phyloP scores from a whole-genome alignment of 64 coral and sea anemone genomes.

The Actinia equina region DNA sequence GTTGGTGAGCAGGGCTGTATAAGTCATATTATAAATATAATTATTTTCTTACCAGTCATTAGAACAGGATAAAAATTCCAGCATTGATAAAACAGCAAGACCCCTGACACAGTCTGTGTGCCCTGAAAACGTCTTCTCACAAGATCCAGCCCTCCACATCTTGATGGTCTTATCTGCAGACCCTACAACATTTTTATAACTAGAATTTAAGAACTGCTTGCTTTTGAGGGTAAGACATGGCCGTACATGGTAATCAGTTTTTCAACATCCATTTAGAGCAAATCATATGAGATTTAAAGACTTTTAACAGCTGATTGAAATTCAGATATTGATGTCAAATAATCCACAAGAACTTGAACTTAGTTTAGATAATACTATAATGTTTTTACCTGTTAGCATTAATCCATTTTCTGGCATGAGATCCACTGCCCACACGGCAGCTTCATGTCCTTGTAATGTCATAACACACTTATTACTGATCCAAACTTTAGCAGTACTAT shows the following conservation, averaged over 20 bases:
- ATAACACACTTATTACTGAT: conserved; percentile 83
- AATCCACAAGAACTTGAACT: too few relatives aligned
- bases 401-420: conserved; percentile 93
- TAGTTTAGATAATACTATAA: too few relatives aligned
- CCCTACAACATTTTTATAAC: conserved; percentile 33
- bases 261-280: too few relatives aligned
- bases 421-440: conserved; percentile 92
- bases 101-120: conserved; percentile 96
- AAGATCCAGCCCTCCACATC: conserved; percentile 89
- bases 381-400: conserved; percentile 84
- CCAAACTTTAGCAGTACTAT: conserved; percentile 91
- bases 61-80: conserved; percentile 85
- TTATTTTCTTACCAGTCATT: conserved; percentile 81
- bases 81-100: conserved; percentile 64
- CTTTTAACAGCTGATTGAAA: too few relatives aligned
- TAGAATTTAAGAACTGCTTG: too few relatives aligned
- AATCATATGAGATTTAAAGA: too few relatives aligned
- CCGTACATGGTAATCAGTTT: too few relatives aligned
- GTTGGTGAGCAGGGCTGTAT: too few relatives aligned
- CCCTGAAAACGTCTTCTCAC: conserved; percentile 84
- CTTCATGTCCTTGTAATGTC: conserved; percentile 91
- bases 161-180: conserved; percentile 96
- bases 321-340: too few relatives aligned
- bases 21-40: too few relatives aligned
- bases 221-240: too few relatives aligned